Conservation (phyloP, 1,140 invertebrate species). For the Atta cephalotes region DNA sequence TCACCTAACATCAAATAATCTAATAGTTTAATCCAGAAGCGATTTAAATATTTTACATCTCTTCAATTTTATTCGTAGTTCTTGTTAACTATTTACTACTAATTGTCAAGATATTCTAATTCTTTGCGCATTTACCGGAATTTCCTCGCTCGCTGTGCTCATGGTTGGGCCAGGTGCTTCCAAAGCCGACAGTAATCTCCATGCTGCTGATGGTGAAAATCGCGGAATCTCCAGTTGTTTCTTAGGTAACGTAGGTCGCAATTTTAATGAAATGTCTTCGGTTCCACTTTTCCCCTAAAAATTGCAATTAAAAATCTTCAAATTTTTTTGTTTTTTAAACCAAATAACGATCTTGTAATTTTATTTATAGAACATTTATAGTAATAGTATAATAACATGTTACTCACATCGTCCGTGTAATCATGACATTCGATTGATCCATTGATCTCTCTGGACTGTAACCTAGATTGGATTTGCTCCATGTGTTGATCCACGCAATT, state of each 20-base stretch:
- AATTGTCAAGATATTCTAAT: not conserved
- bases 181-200: slow-evolving; percentile 89
- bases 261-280: slow-evolving; percentile 89
- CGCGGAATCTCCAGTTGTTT: slow-evolving; percentile 91
- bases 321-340: not conserved
- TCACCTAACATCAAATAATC: slow-evolving; percentile 74
- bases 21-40: not conserved
- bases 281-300: slow-evolving; percentile 76
- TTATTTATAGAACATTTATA: not conserved
- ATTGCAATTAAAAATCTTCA: not conserved
- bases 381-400: not conserved
- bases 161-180: slow-evolving; percentile 80
- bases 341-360: slow-evolving; percentile 26
- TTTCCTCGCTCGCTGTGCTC: slow-evolving; percentile 81
- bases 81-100: slow-evolving; percentile 38
- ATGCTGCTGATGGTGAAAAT: slow-evolving; percentile 94
- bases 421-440: slow-evolving; percentile 57
- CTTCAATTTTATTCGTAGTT: slow-evolving; percentile 40
- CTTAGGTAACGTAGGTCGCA: slow-evolving; percentile 92
- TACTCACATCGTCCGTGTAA: slow-evolving; percentile 74
- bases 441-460: slow-evolving; percentile 58
- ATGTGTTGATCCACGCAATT: slow-evolving; percentile 84
- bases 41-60: not conserved
- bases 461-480: slow-evolving; percentile 64
- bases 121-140: slow-evolving; percentile 78